Base-by-base conservation (phyloP, 2,797 vertebrate species). In the Sebastes kiyomatsui region DNA sequence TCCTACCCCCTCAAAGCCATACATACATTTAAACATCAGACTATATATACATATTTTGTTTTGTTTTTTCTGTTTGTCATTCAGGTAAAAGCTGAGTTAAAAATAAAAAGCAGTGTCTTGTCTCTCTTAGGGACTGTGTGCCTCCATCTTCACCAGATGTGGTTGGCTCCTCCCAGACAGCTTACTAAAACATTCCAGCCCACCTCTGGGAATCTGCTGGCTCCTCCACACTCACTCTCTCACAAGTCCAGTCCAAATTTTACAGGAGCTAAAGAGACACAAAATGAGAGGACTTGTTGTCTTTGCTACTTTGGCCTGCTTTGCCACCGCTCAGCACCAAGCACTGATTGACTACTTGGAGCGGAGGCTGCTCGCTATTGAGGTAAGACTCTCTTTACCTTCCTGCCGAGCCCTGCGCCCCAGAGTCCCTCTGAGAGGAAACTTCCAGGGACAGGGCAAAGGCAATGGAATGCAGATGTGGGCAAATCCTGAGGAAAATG, bases 311-410 rank as follows among this genome's bases (percentile, higher is more conserved):
- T 83, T 94, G 85, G 93, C 96, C 87, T 94, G 95, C 42, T 84
- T 96, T 83, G 91, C 92, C 67, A 62, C 64, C 3, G 91, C 94
- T 78, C 96, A 98, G 94, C 98, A 99, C 93, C 97, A 98, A 90
- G 96, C 97, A 8, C 95, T 99, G 81, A 96, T 99, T 96, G 98
- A 99, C 90, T 99, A 99, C 86, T 96, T 99, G 95, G 98, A 99
- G 93, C 95, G 96, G 75, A 95, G 98, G 75, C 95, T 99, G 77
- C 96, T 96, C 23, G 96, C 96, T 60, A 97, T 99, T 67, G 99
- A 99, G 98, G 99, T 99, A 96, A 96, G 97, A 82, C 52, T 72
- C 67, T 22, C 30, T 86, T 85, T 46, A 81, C 73, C 84, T 91
- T 67, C 92, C 89, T 88, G 87, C 30, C 61, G 87, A 86, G 83